Evolutionary conservation across 2,888 invertebrate species (phyloP).

Genomic region (Hartigia nigra): DNA sequence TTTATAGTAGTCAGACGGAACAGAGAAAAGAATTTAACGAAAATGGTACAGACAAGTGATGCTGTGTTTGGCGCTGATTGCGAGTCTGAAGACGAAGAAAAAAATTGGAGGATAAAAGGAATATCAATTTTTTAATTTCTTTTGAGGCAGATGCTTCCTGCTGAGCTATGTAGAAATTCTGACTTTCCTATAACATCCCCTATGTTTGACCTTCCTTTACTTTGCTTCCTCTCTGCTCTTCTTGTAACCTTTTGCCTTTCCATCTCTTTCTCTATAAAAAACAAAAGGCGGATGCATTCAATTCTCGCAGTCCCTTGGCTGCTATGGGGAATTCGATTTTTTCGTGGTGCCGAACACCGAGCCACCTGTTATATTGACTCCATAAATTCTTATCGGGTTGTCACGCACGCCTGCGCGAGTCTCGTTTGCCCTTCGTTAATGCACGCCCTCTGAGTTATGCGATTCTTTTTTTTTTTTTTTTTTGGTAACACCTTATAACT

Average conservation of each 20-base stretch:
- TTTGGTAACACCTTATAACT: neutral
- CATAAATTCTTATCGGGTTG: conserved; percentile 18
- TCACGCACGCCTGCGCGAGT: conserved; percentile 14
- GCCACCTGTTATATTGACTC: conserved; percentile 16
- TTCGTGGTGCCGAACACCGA: neutral
- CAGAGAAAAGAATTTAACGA: neutral
- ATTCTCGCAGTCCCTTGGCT: neutral
- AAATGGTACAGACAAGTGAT: neutral
- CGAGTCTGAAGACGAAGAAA: neutral
- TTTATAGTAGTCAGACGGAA: neutral
- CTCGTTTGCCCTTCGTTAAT: neutral
- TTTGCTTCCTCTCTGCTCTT: neutral
- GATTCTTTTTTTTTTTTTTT: neutral
- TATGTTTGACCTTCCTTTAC: neutral
- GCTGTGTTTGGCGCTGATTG: neutral
- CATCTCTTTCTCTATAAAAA: neutral
- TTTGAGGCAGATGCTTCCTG: neutral
- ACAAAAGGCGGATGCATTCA: neutral
- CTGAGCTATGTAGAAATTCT: neutral
- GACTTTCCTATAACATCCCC: neutral
- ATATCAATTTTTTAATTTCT: neutral
- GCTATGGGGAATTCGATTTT: neutral
- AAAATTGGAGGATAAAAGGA: neutral
- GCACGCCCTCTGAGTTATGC: neutral
- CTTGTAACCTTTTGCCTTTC: neutral